Base-by-base conservation (phyloP, 2,888 invertebrate genomes). In the Pollenia labialis region DNA sequence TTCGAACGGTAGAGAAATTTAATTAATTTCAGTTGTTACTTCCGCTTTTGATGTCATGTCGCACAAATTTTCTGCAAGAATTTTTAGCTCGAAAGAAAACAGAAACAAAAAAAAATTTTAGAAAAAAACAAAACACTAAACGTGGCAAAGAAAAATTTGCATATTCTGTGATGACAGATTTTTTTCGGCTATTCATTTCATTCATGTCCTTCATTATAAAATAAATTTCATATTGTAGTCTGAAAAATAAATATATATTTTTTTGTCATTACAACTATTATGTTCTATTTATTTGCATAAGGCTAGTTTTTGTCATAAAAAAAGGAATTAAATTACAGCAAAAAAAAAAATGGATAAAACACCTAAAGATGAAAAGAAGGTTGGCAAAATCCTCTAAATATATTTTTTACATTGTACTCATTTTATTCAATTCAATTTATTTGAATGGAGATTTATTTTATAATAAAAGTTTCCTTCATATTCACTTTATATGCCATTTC, bases 21-120 rank as follows among this genome's bases (percentile, higher is more conserved):
- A 89, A 89, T 89, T 89, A 88, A 88, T 88, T 88, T 87, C 72
- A 88, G 85, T 82, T 87, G 85, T 85, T 68, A 81, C 87, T 85
- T 89, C 88, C 88, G 88, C 83, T 88, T 87, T 85, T 69, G 81
- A 75, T 86, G 82, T 80, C 82, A 82, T 86, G 79, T 79, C 69
- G 75, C 80, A 64, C 77, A 74, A 85, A 72, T 82, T 68, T 68
- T 62, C 50, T 64, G 74, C 40, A 77, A 71, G 42, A 54, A 71
- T 71, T 62, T 56, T 71, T 42, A 69, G 46, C 12, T 46, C 80
- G 6, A 62, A 74, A 66, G 48, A 44, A 54, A 52, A 72, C 32
- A 44, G 32, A 58, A 50, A 42, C 14, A 14, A 14, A 42, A 69
- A 44, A 52, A 40, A 11, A 0, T 16, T 16, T n/a, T n/a, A 11